A percentile compares a stretch with the other conserved stretches of the same genome.
phyloP scores from a whole-genome alignment of 2,888 invertebrate species.

The Cephus pygmeus region DNA sequence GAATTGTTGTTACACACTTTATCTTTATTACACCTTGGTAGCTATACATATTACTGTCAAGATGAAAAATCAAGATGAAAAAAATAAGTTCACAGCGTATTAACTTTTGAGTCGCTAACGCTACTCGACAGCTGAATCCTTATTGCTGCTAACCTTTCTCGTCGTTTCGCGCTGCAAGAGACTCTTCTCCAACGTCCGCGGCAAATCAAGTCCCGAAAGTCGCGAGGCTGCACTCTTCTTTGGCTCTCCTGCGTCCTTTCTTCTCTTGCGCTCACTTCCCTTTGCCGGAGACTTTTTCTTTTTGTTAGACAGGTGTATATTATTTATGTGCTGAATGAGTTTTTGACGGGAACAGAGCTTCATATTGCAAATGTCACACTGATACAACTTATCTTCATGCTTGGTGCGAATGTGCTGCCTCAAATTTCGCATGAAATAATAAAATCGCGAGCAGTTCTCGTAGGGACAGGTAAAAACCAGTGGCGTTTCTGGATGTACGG shows the following conservation, averaged over 20 bases:
- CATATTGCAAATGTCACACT: conserved; percentile 46
- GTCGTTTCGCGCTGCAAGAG: conserved; percentile 28
- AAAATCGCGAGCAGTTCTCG: conserved; percentile 65
- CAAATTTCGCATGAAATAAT: conserved; percentile 70
- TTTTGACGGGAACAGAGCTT: conserved; percentile 35
- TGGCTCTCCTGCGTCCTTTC: conserved; percentile 42
- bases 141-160: not conserved
- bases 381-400: conserved; percentile 66
- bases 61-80: not conserved
- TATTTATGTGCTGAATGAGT: conserved; percentile 41
- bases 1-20: not conserved
- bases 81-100: not conserved
- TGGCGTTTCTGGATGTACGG: conserved; percentile 46
- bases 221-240: conserved; percentile 40
- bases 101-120: not conserved
- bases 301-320: conserved; percentile 28
- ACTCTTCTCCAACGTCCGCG: conserved; percentile 28
- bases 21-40: not conserved
- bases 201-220: conserved; percentile 43
- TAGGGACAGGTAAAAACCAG: conserved; percentile 54
- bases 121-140: not conserved
- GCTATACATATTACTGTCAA: not conserved
- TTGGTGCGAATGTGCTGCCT: conserved; percentile 68
- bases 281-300: conserved; percentile 18
- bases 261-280: conserved; percentile 22